phyloP scores from a whole-genome alignment of 2,888 invertebrate genomes.

The Desoria tigrina region DNA sequence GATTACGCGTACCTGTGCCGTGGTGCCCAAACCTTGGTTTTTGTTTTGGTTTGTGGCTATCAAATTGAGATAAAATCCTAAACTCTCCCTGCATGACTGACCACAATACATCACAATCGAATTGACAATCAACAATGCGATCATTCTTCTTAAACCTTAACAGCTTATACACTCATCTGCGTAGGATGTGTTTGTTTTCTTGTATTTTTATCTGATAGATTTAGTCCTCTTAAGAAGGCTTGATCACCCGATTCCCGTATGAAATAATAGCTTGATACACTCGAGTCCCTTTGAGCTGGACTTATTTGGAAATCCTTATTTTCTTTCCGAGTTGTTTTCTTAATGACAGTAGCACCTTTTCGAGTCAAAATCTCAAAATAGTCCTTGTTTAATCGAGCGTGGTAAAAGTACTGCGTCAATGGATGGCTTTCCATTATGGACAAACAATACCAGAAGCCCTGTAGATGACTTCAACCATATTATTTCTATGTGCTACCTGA shows the following conservation, averaged over 20 bases:
- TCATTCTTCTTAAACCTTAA: background rate
- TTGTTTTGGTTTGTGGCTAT: too few relatives aligned
- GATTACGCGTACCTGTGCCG: too few relatives aligned
- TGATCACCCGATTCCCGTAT: background rate
- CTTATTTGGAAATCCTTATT: background rate
- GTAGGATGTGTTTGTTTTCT: constrained; percentile 1
- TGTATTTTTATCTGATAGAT: background rate
- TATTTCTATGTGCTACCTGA: too few relatives aligned
- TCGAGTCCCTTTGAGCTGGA: background rate
- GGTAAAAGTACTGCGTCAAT: too few relatives aligned
- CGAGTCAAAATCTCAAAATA: too few relatives aligned
- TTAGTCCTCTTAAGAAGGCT: constrained; percentile 1
- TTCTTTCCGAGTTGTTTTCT: background rate
- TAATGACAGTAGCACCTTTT: constrained; percentile 7
- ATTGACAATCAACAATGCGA: constrained; percentile 2
- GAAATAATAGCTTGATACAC: background rate
- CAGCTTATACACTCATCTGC: background rate
- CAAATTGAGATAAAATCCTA: background rate
- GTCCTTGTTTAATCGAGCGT: too few relatives aligned
- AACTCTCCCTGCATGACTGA: constrained; percentile 2
- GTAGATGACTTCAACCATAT: too few relatives aligned
- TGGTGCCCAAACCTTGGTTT: too few relatives aligned
- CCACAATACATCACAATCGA: background rate
- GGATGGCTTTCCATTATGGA: too few relatives aligned
- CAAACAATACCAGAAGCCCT: too few relatives aligned